These are phyloP conservation scores for Melitaea athalia DNA, from an alignment of 2,888 invertebrate species.

Conservation along the genomic window DNA sequence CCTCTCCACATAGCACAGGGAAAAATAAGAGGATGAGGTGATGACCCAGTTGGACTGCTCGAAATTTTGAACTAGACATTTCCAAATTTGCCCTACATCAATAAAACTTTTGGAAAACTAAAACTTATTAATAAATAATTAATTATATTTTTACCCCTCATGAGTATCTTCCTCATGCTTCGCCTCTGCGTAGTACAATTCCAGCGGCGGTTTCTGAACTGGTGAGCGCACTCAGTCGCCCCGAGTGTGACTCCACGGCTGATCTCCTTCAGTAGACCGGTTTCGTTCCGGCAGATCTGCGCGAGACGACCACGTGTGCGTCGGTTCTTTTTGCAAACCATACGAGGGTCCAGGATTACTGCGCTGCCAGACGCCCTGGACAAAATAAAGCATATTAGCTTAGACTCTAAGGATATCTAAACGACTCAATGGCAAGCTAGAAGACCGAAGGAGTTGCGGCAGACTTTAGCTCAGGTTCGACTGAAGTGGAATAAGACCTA, in stretches of 20 bases:
- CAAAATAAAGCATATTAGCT: neutral
- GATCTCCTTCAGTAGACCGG: constrained; percentile 90
- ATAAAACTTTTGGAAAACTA: too few relatives aligned
- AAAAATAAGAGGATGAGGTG: too few relatives aligned
- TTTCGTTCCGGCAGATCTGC: constrained; percentile 92
- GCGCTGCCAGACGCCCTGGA: constrained; percentile 91
- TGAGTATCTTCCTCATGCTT: constrained; percentile 91
- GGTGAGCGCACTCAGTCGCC: constrained; percentile 93
- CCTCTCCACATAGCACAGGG: too few relatives aligned
- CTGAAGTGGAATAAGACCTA: too few relatives aligned
- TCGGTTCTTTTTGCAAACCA: constrained; percentile 93
- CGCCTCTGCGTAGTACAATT: constrained; percentile 92
- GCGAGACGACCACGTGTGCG: constrained; percentile 89
- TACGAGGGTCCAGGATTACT: constrained; percentile 93
- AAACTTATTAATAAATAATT: neutral
- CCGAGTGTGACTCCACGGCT: constrained; percentile 91
- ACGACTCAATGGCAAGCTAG: too few relatives aligned
- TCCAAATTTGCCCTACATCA: too few relatives aligned
- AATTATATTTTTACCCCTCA: constrained; percentile 86
- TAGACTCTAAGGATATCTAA: neutral
- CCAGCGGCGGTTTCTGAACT: constrained; percentile 93
- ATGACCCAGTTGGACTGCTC: too few relatives aligned
- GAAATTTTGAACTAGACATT: too few relatives aligned
- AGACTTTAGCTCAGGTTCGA: too few relatives aligned
- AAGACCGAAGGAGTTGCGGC: too few relatives aligned